A percentile compares a stretch with the other conserved stretches of the same genome.
Evolutionary conservation across 2,113 vertebrate species (phyloP).

Genomic region (Xyrauchen texanus): DNA sequence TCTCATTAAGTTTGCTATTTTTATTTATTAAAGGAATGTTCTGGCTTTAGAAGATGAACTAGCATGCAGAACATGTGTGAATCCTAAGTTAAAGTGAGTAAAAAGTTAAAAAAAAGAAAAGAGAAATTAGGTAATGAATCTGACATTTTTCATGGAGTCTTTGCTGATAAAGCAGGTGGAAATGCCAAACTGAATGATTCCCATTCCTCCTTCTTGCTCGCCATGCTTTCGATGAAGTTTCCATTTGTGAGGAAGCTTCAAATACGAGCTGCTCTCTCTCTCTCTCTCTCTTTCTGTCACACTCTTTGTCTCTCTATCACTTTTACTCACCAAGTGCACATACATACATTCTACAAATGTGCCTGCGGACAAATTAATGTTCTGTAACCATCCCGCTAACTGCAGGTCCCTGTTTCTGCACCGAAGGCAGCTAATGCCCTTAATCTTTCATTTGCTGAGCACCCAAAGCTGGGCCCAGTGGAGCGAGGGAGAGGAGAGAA

Average conservation of each 20-base stretch:
- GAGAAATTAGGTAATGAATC: constrained; percentile 54
- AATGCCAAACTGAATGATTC: constrained; percentile 43
- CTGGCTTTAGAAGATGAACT: background rate
- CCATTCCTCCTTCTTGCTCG: background rate
- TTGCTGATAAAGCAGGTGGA: constrained; percentile 60
- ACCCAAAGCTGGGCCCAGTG: constrained; percentile 46
- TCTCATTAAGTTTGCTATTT: no score
- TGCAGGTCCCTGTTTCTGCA: constrained; percentile 55
- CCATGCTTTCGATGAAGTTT: constrained; percentile 36
- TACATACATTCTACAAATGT: constrained; percentile 52
- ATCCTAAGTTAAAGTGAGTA: constrained; percentile 10
- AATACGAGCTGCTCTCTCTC: background rate
- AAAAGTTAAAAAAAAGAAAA: background rate
- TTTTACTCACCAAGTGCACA: constrained; percentile 6
- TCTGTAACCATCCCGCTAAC: constrained; percentile 57
- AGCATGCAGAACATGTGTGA: constrained; percentile 4
- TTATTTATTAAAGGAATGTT: no score
- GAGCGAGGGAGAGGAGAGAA: constrained; percentile 32
- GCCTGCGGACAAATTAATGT: constrained; percentile 66
- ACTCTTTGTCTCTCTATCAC: constrained; percentile 15
- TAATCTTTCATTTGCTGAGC: constrained; percentile 64
- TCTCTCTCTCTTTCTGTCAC: background rate
- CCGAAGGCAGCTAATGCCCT: constrained; percentile 55
- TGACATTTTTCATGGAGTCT: constrained; percentile 57
- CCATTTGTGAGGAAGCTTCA: constrained; percentile 8